phyloP scores from a whole-genome alignment of 2,888 invertebrate genomes.

The Formica aserva region DNA sequence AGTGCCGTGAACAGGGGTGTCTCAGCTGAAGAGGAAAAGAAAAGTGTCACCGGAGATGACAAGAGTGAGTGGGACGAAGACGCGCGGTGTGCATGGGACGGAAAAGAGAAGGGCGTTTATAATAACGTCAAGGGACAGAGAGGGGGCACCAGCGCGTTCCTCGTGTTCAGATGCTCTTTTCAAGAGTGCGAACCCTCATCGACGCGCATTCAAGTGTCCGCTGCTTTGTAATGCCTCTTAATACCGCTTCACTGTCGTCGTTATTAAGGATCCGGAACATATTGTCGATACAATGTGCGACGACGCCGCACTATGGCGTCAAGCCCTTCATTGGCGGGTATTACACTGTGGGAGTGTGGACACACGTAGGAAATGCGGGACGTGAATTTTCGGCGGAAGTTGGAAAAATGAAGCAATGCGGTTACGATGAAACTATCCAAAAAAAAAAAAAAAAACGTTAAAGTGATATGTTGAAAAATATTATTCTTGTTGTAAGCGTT shows the following conservation, averaged over 20 bases:
- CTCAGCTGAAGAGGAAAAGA: conserved; percentile 55
- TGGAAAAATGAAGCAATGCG: conserved; percentile 4
- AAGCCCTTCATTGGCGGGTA: conserved; percentile 73
- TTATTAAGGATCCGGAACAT: conserved; percentile 83
- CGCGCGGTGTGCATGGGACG: conserved; percentile 47
- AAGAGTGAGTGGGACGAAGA: conserved; percentile 50
- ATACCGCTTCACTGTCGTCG: conserved; percentile 81
- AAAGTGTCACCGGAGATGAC: conserved; percentile 71
- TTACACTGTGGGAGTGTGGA: conserved; percentile 19
- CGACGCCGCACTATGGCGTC: conserved; percentile 74
- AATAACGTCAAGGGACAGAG: conserved; percentile 77
- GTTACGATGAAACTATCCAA: background rate
- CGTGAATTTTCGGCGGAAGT: conserved; percentile 33
- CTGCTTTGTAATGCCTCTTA: conserved; percentile 83
- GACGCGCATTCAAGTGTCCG: conserved; percentile 84
- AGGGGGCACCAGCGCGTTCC: conserved; percentile 72
- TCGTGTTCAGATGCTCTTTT: conserved; percentile 82
- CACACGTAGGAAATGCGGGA: conserved; percentile 52
- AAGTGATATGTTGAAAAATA: background rate
- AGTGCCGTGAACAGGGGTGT: conserved; percentile 11
- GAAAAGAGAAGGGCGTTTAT: conserved; percentile 79
- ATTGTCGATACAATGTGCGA: conserved; percentile 79
- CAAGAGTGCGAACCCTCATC: conserved; percentile 79
- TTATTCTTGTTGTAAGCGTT: background rate
- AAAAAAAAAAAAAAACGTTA: background rate